phyloP scores from a whole-genome alignment of 2,888 invertebrate species.

The Morinoia aosen region DNA sequence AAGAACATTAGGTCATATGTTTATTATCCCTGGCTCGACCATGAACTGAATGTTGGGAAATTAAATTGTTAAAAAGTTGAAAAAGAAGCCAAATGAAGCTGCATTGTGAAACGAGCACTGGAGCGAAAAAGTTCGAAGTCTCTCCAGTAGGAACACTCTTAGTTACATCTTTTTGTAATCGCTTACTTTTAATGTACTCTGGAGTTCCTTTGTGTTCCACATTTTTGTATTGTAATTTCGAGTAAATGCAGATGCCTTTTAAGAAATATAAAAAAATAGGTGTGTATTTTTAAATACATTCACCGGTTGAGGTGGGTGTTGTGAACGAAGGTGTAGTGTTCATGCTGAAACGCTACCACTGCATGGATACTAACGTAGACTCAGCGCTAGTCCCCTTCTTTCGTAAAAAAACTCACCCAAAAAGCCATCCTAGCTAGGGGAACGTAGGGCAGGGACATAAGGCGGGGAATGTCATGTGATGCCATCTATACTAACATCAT shows the following conservation, averaged over 20 bases:
- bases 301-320: too few species aligned
- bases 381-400: not conserved
- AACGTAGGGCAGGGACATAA: not conserved
- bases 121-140: not conserved
- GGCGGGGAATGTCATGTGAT: not conserved
- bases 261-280: not conserved
- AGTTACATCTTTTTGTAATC: too few species aligned
- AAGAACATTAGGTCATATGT: not conserved
- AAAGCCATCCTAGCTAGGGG: not conserved
- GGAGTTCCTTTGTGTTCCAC: too few species aligned
- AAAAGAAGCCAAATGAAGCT: not conserved
- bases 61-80: not conserved
- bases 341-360: not conserved
- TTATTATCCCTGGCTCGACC: not conserved
- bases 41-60: not conserved
- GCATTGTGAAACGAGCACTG: not conserved
- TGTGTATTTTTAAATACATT: too few species aligned
- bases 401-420: not conserved
- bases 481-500: not conserved
- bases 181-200: too few species aligned
- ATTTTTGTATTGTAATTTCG: too few species aligned
- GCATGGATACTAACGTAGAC: not conserved
- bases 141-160: too few species aligned
- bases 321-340: not conserved
- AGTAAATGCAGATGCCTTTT: not conserved